Conservation (phyloP, 2,113 vertebrate genomes). For the Pogona vitticeps region DNA sequence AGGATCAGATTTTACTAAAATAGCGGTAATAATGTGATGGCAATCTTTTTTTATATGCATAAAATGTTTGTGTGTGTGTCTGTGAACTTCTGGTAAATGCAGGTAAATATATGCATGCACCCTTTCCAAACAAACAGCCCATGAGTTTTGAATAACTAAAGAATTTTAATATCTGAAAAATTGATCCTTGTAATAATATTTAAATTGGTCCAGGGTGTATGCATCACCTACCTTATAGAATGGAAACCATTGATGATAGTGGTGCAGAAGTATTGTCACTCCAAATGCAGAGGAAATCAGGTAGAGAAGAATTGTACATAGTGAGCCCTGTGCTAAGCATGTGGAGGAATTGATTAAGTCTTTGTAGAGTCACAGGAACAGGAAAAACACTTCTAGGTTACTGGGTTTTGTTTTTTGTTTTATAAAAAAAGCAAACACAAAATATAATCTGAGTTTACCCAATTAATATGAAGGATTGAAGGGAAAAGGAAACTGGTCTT, state of each 20-base stretch:
- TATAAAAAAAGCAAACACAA: conserved; percentile 31
- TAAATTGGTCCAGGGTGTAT: conserved; percentile 28
- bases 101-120: conserved; percentile 65
- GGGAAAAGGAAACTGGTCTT: conserved; percentile 31
- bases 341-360: conserved; percentile 38
- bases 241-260: conserved; percentile 30
- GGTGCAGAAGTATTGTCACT: conserved; percentile 42
- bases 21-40: conserved; percentile 79
- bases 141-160: conserved; percentile 49
- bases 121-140: conserved; percentile 51
- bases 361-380: conserved; percentile 36
- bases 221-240: conserved; percentile 63
- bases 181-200: conserved; percentile 44
- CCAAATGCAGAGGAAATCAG: conserved; percentile 47
- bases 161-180: conserved; percentile 48
- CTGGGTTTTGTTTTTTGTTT: no score
- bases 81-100: conserved; percentile 57
- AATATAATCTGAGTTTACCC: conserved; percentile 33
- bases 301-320: conserved; percentile 34
- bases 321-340: conserved; percentile 37
- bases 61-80: conserved; percentile 61
- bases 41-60: conserved; percentile 80
- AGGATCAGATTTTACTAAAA: conserved; percentile 68
- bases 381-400: conserved; percentile 17
- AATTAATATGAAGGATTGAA: conserved; percentile 40